A percentile compares a stretch with the other conserved stretches of the same genome.
These are phyloP conservation scores for Rhodinocichla rosea DNA, from an alignment of 2,113 vertebrate genomes.

Conservation along the genomic window DNA sequence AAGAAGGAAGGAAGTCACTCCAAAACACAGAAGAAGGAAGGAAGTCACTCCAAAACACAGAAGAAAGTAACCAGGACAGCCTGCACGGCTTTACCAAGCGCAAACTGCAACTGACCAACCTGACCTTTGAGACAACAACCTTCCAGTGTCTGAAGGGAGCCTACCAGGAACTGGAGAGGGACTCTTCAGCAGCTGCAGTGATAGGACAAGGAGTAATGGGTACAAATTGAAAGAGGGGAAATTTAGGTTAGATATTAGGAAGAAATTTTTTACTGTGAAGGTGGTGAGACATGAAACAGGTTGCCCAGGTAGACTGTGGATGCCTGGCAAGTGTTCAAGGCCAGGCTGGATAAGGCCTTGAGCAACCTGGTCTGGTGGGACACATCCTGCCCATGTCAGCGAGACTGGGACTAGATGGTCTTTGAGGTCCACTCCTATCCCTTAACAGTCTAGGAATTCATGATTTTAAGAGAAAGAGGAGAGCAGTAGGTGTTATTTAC, in stretches of 20 bases:
- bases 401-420: background rate
- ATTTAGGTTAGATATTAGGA: background rate
- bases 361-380: background rate
- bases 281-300: background rate
- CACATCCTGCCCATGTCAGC: rapidly evolving
- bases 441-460: background rate
- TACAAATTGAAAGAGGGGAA: background rate
- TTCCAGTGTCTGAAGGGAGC: background rate
- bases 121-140: background rate
- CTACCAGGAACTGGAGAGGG: background rate
- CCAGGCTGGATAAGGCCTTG: background rate
- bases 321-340: background rate
- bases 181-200: background rate
- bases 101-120: background rate
- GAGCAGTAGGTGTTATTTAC: background rate
- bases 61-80: background rate
- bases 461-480: background rate
- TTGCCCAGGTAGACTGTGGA: background rate
- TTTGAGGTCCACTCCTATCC: background rate
- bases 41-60: background rate
- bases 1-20: too few species aligned
- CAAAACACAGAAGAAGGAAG: background rate
- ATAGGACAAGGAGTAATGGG: background rate
- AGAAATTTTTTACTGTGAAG: background rate
- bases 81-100: rapidly evolving